Evolutionary conservation across 1,140 invertebrate genomes (phyloP).

Genomic region (Drosophila kepulauana): DNA sequence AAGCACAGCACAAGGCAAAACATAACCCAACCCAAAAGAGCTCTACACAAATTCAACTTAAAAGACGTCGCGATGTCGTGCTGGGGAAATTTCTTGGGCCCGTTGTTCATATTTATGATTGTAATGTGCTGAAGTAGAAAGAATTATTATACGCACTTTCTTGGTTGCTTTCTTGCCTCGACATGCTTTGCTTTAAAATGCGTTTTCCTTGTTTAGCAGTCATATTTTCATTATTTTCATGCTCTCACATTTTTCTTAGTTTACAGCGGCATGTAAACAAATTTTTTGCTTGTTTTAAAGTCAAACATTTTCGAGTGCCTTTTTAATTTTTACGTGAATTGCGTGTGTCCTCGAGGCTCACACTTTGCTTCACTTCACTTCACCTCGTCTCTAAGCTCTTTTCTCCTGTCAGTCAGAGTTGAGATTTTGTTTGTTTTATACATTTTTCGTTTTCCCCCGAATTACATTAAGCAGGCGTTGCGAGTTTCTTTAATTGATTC

Average conservation of each 20-base stretch:
- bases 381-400: too few species aligned
- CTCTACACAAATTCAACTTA: background rate
- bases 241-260: conserved; percentile 22
- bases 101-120: conserved; percentile 22
- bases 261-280: conserved; percentile 4
- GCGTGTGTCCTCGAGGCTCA: background rate
- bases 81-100: background rate
- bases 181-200: conserved; percentile 29
- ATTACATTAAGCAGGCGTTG: background rate
- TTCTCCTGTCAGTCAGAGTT: background rate
- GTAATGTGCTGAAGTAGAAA: conserved; percentile 9
- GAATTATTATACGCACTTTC: conserved; percentile 21
- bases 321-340: conserved; percentile 22
- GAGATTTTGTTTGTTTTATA: background rate
- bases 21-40: background rate
- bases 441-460: background rate
- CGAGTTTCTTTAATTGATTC: conserved; percentile 6
- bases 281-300: conserved; percentile 16
- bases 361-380: background rate
- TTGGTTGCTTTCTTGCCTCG: background rate
- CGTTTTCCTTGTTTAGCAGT: conserved; percentile 33
- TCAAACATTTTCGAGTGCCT: background rate
- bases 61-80: background rate
- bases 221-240: conserved; percentile 12
- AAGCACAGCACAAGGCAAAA: background rate